Evolutionary conservation across 2,888 invertebrate genomes (phyloP).

Genomic region (Malachius bipustulatus): DNA sequence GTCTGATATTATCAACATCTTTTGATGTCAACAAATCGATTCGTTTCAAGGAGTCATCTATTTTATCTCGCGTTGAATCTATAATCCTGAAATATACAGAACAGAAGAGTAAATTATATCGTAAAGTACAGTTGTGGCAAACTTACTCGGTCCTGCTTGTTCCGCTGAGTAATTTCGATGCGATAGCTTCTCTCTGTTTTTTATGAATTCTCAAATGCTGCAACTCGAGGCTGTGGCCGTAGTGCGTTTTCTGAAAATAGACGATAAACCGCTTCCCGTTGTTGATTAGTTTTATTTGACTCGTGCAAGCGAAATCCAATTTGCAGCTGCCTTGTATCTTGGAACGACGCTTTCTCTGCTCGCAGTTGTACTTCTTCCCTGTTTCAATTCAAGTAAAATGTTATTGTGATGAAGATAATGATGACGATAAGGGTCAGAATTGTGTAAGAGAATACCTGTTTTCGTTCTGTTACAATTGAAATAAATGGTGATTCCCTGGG

Average conservation of each 20-base stretch:
- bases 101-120: too few relatives aligned
- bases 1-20: slow-evolving; percentile 4
- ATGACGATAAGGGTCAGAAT: too few relatives aligned
- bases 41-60: slow-evolving; percentile 6
- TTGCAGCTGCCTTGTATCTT: background rate
- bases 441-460: too few relatives aligned
- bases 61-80: background rate
- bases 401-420: too few relatives aligned
- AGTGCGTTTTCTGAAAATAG: slow-evolving; percentile 1
- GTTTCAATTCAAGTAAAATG: too few relatives aligned
- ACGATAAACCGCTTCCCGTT: background rate
- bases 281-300: background rate
- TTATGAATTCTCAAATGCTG: slow-evolving; percentile 4
- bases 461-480: too few relatives aligned
- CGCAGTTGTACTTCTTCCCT: too few relatives aligned
- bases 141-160: background rate
- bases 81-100: too few relatives aligned
- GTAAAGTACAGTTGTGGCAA: too few relatives aligned
- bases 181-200: background rate
- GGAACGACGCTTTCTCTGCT: background rate
- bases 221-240: slow-evolving; percentile 3
- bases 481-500: too few relatives aligned
- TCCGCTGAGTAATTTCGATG: background rate
- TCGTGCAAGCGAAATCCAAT: slow-evolving; percentile 2
- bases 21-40: slow-evolving; percentile 4